A percentile compares a stretch with the other conserved stretches of the same genome.
These are phyloP conservation scores for Crocuta crocuta DNA, from an alignment of 2,113 vertebrate species.

Conservation along the genomic window DNA sequence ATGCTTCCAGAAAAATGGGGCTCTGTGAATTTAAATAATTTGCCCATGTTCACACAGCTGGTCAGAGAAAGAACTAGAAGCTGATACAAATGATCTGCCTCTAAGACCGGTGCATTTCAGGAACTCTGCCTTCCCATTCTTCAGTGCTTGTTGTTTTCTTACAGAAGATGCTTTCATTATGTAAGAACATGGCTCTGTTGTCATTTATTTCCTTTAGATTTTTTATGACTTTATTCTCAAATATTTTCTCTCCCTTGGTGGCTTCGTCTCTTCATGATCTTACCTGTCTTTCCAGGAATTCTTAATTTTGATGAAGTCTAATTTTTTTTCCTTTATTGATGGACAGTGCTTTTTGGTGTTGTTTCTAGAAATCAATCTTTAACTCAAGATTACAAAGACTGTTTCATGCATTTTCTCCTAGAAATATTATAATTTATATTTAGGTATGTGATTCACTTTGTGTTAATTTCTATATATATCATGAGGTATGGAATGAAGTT, in stretches of 20 bases:
- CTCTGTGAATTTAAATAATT: neutral
- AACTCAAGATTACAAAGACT: neutral
- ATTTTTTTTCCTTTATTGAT: neutral
- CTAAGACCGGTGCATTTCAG: neutral
- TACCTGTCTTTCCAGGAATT: slow-evolving; percentile 18
- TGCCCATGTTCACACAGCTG: neutral
- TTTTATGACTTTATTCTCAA: slow-evolving; percentile 54
- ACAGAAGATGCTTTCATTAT: neutral
- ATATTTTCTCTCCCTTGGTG: neutral
- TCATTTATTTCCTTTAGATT: slow-evolving; percentile 30
- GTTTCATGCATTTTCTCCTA: neutral
- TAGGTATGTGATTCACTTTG: neutral
- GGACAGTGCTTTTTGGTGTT: neutral
- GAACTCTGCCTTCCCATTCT: neutral
- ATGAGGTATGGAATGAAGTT: neutral
- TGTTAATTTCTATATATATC: slow-evolving; percentile 30
- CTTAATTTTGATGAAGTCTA: slow-evolving; percentile 35
- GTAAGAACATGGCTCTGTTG: neutral
- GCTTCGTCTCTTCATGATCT: slow-evolving; percentile 14
- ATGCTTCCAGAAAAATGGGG: neutral
- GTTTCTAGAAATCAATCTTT: slow-evolving; percentile 37
- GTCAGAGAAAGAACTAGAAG: neutral
- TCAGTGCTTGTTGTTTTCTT: neutral
- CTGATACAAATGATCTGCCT: neutral
- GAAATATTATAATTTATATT: slow-evolving; percentile 21